Evolutionary conservation across 1,140 invertebrate species (phyloP), one percentile per base, ranked within the genome.

Genomic region (Galleria mellonella): DNA sequence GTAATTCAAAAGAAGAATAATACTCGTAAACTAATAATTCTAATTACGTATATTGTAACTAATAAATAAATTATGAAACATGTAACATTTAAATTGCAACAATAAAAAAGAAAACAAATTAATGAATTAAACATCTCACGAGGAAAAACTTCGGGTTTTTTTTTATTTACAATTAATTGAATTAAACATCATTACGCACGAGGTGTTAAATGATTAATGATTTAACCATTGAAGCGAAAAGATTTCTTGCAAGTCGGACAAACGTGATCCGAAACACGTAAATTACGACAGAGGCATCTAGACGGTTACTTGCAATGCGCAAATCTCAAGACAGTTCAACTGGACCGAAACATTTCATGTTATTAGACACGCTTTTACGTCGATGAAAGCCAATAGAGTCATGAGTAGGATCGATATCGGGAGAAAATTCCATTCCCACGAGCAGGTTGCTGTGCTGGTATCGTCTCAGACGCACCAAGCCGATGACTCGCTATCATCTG

Each of bases 321-420:
- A 58, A 55, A 62, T 59, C 54, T 64, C 43, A 40, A 55, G 43
- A 56, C 65, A 65, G 57, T 63, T 56, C 61, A 65, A 70, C 51
- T 29, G 38, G 43, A 55, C 53, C 55, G 50, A 50, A 50, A 57
- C 44, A 58, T 55, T 66, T 45, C 54, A 35, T 49, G 48, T 55
- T 55, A 65, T 63, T 66, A 47, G 64, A 51, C 56, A 71, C 60
- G 67, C 59, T 71, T 63, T 68, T 63, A 62, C 52, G 47, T 12
- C 33, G 40, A 27, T 32, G 43, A 37, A 59, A 48, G 47, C 40
- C 33, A 15, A 42, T 44, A 55, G 40, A 41, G 9, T 11, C 9
- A 38, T 40, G 42, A 32, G 32, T 36, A 45, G 30, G 35, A 30
- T 29, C 33, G 41, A 54, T 35, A 35, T 4, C 12, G 14, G 11